Conservation (phyloP, 1,140 invertebrate genomes). For the Oppia nitens region DNA sequence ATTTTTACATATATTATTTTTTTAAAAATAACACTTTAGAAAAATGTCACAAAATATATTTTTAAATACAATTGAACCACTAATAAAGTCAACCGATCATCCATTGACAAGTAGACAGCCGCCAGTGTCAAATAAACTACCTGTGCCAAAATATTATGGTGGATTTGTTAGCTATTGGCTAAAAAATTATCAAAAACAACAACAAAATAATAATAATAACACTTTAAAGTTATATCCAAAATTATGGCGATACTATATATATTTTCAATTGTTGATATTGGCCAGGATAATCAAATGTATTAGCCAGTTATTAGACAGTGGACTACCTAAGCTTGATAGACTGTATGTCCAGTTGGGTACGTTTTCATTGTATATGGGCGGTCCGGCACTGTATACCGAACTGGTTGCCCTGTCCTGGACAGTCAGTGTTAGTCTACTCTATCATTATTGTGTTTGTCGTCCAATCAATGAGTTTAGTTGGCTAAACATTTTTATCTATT, state of each 20-base stretch:
- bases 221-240: neutral
- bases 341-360: conserved; percentile 2
- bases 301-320: neutral
- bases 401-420: conserved; percentile 2
- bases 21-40: too few species aligned
- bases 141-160: too few species aligned
- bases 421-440: neutral
- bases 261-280: neutral
- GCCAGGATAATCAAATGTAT: neutral
- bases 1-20: too few species aligned
- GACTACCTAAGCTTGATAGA: neutral
- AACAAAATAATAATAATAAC: too few species aligned
- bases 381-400: neutral
- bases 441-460: neutral
- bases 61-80: too few species aligned
- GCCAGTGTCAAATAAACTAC: too few species aligned
- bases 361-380: neutral
- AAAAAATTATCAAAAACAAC: neutral
- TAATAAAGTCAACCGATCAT: too few species aligned
- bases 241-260: neutral
- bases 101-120: too few species aligned
- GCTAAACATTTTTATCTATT: conserved; percentile 1
- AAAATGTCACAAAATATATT: too few species aligned
- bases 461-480: neutral
- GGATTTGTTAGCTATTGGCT: neutral